phyloP scores from a whole-genome alignment of 2,113 vertebrate species.

The Sturnus vulgaris region DNA sequence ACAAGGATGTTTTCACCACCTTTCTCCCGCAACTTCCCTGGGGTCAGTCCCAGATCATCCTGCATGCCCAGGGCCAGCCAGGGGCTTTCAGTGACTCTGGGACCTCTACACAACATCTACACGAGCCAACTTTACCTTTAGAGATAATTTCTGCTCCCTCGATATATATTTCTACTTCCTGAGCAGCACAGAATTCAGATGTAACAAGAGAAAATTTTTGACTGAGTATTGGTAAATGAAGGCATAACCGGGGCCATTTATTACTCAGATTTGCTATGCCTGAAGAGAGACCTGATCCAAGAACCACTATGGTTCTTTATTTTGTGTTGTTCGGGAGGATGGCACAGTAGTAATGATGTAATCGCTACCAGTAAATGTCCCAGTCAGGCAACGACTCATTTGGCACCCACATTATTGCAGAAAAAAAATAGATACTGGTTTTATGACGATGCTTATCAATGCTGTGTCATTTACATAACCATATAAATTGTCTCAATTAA shows the following conservation, averaged over 20 bases:
- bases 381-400: background rate
- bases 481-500: background rate
- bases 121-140: background rate
- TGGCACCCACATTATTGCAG: background rate
- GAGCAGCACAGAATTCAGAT: background rate
- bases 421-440: background rate
- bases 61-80: accelerated
- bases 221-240: background rate
- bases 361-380: background rate
- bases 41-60: background rate
- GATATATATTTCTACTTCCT: background rate
- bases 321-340: background rate
- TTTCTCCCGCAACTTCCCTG: background rate
- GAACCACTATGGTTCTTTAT: background rate
- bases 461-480: background rate
- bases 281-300: background rate
- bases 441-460: background rate
- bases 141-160: background rate
- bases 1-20: background rate
- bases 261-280: background rate
- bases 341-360: conserved; percentile 6
- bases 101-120: background rate
- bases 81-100: accelerated
- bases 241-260: accelerated
- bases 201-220: background rate